phyloP scores from a whole-genome alignment of 2,797 vertebrate genomes.

The Okamejei kenojei region DNA sequence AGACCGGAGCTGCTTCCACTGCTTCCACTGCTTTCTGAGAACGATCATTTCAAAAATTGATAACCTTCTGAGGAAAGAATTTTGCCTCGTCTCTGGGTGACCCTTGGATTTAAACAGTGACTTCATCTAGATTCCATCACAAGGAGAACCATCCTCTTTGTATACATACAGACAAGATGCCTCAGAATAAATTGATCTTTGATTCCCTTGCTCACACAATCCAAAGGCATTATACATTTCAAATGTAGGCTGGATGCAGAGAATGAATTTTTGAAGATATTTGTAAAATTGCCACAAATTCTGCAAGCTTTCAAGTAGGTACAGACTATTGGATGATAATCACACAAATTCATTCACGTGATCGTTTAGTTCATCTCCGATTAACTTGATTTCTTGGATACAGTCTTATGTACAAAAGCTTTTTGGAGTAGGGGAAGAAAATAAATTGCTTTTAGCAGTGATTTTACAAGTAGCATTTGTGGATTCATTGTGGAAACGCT shows the following conservation, averaged over 20 bases:
- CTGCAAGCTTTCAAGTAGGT: not conserved
- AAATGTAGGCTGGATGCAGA: not conserved
- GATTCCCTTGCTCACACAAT: not conserved
- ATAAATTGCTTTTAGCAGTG: not conserved
- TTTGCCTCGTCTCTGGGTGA: too few relatives aligned
- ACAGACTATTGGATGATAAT: not conserved
- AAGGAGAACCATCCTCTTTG: too few relatives aligned
- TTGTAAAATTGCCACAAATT: constrained; percentile 9
- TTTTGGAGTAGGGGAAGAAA: not conserved
- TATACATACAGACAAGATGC: too few relatives aligned
- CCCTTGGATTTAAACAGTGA: too few relatives aligned
- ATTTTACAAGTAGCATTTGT: not conserved
- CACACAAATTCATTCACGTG: not conserved
- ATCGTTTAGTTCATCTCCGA: not conserved
- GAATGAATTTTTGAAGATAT: not conserved
- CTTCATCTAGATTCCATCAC: too few relatives aligned
- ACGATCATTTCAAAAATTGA: not conserved
- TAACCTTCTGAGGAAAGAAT: not conserved
- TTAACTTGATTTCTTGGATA: not conserved
- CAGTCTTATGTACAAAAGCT: not conserved
- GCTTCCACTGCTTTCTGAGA: not conserved
- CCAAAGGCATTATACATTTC: not conserved
- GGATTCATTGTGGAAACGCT: not conserved
- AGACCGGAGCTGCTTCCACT: not conserved
- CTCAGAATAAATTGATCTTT: not conserved